Base-by-base conservation (phyloP, 2,797 vertebrate genomes). In the Phaenicophaeus curvirostris region DNA sequence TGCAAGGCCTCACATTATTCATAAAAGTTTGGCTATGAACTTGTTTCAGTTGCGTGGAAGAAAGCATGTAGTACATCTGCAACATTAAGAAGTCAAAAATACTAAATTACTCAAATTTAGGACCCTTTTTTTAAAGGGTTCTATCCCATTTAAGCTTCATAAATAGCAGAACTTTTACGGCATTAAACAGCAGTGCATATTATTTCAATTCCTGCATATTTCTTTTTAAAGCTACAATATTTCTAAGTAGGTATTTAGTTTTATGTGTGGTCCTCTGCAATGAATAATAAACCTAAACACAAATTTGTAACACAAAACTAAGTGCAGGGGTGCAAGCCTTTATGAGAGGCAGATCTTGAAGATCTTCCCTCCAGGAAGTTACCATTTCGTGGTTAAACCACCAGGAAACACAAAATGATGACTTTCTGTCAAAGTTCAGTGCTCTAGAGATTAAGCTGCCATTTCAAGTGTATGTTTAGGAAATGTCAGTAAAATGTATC, bases 381-480 rank as follows among this genome's bases (percentile, higher is more conserved):
- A 82, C 58, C 5, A 2, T 83, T 92, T 85, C 72, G 81, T 48
- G 55, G 54, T 25, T 79, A 58, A 90, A 63, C n/a, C 66, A 91
- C 72, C 71, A 90, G 87, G 63, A 96, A 95, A 90, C 54, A 73
- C 19, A 85, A 95, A 95, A 91, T 19, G 3, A 76, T 73, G 69
- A 69, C 82, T 86, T 94, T 96, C 68, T 80, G 78, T 73, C 39
- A 7, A 68, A 93, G 82, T 92, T 89, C 78, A 93, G 77, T 65
- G 87, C 44, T 78, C 79, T 94, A 46, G 73, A 95, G 76, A 94
- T 96, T 89, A 94, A 80, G 72, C 72, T 85, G 86, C 80, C 76
- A 88, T 89, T 96, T 94, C 85, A 94, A 85, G 62, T 53, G 39
- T 28, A 81, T 21, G 30, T 93, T 96, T 91, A 96, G 92, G 94